Base-by-base conservation (phyloP, 2,888 invertebrate genomes). In the Mesoligia furuncula region DNA sequence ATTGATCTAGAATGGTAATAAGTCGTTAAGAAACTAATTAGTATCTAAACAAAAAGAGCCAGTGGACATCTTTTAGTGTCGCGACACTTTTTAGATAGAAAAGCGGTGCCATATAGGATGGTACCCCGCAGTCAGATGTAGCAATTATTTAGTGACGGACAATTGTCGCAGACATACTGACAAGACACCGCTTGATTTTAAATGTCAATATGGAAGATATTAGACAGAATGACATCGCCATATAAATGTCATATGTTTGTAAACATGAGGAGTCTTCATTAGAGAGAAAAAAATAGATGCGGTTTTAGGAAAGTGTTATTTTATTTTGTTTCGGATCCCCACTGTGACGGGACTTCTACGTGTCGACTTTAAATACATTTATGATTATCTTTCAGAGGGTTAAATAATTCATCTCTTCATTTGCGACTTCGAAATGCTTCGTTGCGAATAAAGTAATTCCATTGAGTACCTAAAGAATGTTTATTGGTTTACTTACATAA, bases 41-140 rank as follows among this genome's bases (percentile, higher is more conserved):
- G 48, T n/a, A 13, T 27, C 36, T 11, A 13, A n/a, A 65, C 36
- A 59, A 72, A 75, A 77, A 57, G 6, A 31, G 13, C 1, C 15
- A 11, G 11, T 36, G 17, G 48, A 48, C 15, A 51, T 42, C 77
- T 67, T 73, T 73, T 64, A 57, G 51, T 20, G 39, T 17, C 8
- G 42, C 54, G n/a, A 61, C 48, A 64, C 17, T 82, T 74, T 73
- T 73, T 83, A 27, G 8, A 27, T 11, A 0, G 3, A 36, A 45
- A 70, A 39, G 86, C 84, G 86, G 86, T 71, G 6, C 75, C 66
- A 36, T 85, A 68, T n/a, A 11, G n/a, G 31, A n/a, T 20, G 36
- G n/a, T 8, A 20, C 13, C 74, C 65, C 36, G 59, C 61, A 54
- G 73, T 36, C 36, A 59, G 17, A 57, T 39, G 17, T 15, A 39